Conservation (phyloP, 2,888 invertebrate genomes). For the Pandemis corylana region DNA sequence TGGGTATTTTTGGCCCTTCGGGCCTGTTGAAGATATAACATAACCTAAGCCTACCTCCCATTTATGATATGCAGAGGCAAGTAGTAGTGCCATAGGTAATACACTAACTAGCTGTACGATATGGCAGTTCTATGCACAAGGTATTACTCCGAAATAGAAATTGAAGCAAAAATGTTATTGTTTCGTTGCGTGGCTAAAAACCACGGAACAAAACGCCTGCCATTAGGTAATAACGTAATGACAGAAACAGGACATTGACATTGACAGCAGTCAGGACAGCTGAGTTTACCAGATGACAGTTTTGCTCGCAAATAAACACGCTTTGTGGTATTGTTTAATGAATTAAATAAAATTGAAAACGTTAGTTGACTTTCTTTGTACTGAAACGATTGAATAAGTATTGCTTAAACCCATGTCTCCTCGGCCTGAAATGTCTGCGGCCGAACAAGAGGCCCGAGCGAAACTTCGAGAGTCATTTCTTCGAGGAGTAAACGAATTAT, state of each 20-base stretch:
- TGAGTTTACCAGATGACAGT: not conserved
- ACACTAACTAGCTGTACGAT: too few species aligned
- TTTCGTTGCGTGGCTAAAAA: not conserved
- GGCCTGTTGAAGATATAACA: too few species aligned
- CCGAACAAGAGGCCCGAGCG: slow-evolving; percentile 63
- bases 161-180: not conserved
- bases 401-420: slow-evolving; percentile 12
- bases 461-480: slow-evolving; percentile 71
- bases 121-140: too few species aligned
- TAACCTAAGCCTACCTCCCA: too few species aligned
- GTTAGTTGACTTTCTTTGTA: not conserved
- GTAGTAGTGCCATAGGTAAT: too few species aligned
- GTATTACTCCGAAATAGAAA: too few species aligned
- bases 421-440: slow-evolving; percentile 44
- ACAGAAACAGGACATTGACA: not conserved
- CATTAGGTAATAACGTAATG: not conserved
- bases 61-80: too few species aligned
- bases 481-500: slow-evolving; percentile 62
- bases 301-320: too few species aligned
- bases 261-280: not conserved
- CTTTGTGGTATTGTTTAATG: too few species aligned
- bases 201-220: not conserved
- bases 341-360: too few species aligned
- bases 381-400: not conserved
- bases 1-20: too few species aligned